A percentile compares a stretch with the other conserved stretches of the same genome.
phyloP scores from a whole-genome alignment of 64 coral and sea anemone genomes.

The Dendronephthya gigantea region DNA sequence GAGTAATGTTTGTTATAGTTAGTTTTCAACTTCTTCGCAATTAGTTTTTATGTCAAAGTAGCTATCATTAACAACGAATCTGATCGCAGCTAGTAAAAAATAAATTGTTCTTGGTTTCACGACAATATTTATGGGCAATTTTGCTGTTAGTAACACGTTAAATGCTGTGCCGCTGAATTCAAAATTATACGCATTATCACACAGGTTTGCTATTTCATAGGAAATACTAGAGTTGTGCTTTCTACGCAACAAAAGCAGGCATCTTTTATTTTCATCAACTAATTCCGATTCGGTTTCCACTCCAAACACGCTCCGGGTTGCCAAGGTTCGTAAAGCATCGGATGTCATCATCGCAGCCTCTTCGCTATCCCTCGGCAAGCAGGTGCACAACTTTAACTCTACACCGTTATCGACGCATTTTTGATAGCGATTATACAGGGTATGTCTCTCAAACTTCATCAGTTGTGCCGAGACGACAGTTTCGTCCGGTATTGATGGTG shows the following conservation, averaged over 20 bases:
- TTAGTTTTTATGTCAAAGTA: background rate
- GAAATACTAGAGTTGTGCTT: background rate
- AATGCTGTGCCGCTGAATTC: background rate
- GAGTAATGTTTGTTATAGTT: no score
- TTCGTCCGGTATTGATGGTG: no score
- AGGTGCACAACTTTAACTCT: conserved; percentile 16
- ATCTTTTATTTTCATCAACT: background rate
- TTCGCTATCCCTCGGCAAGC: background rate
- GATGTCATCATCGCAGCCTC: background rate
- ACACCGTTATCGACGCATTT: background rate
- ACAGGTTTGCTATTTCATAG: conserved; percentile 23
- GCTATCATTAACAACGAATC: conserved; percentile 29
- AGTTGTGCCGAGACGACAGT: no score
- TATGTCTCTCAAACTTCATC: background rate
- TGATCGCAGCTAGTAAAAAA: conserved; percentile 15
- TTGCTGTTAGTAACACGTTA: conserved; percentile 14
- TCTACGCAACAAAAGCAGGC: conserved; percentile 24
- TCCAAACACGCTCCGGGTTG: conserved; percentile 12
- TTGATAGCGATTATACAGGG: background rate
- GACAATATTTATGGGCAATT: background rate
- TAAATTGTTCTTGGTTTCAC: conserved; percentile 22
- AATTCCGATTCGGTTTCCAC: background rate
- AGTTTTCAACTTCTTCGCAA: no score
- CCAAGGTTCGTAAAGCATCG: background rate
- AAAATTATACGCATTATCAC: conserved; percentile 1